Conservation (phyloP, 2,888 invertebrate species). For the Spodoptera exigua region DNA sequence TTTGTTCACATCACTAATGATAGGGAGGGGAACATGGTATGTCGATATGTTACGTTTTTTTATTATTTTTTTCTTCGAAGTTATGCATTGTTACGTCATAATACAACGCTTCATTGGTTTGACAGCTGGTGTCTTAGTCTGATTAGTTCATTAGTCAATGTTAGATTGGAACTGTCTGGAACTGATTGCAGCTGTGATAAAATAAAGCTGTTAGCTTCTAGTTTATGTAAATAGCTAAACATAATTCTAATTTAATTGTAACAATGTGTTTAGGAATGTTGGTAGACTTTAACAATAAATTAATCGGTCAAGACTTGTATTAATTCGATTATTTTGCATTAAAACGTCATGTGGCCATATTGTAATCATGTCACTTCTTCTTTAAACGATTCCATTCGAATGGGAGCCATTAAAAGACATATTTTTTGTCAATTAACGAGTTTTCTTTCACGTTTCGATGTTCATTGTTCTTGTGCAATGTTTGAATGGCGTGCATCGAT, state of each 20-base stretch:
- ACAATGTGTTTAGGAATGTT: conserved; percentile 6
- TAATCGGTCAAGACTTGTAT: background rate
- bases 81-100: conserved; percentile 51
- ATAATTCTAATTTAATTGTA: conserved; percentile 20
- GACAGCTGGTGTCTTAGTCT: conserved; percentile 45
- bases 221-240: conserved; percentile 38
- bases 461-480: conserved; percentile 62
- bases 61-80: conserved; percentile 35
- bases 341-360: background rate
- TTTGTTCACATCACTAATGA: conserved; percentile 54
- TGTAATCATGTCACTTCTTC: conserved; percentile 4
- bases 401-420: conserved; percentile 26
- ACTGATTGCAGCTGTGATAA: conserved; percentile 29
- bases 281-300: background rate
- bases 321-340: conserved; percentile 1
- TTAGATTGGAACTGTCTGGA: conserved; percentile 31
- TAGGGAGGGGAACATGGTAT: conserved; percentile 46
- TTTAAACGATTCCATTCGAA: conserved; percentile 33
- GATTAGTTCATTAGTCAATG: conserved; percentile 49
- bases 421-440: conserved; percentile 56
- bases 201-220: conserved; percentile 22
- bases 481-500: conserved; percentile 60
- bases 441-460: conserved; percentile 56
- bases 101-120: conserved; percentile 44
- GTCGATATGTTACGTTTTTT: conserved; percentile 43